phyloP scores from a whole-genome alignment of 1,140 invertebrate genomes.

The Lucilia sericata region DNA sequence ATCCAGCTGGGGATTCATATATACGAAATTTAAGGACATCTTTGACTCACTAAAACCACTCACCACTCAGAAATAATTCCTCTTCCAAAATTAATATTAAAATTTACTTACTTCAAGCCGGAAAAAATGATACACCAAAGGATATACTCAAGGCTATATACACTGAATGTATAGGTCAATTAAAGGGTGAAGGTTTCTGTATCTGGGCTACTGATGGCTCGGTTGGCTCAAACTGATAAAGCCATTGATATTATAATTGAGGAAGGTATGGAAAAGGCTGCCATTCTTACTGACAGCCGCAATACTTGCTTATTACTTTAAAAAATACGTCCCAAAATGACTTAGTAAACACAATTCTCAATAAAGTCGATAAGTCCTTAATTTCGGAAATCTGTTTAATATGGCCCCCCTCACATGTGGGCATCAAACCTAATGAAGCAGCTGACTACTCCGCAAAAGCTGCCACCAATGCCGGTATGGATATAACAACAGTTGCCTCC shows the following conservation, averaged over 20 bases:
- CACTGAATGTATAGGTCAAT: background rate
- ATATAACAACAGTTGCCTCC: background rate
- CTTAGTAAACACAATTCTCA: background rate
- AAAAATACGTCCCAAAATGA: background rate
- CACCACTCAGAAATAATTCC: background rate
- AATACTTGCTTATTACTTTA: background rate
- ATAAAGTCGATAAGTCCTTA: background rate
- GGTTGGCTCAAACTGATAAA: background rate
- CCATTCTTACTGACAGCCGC: background rate
- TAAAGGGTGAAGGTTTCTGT: background rate
- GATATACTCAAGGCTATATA: background rate
- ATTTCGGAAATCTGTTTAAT: background rate
- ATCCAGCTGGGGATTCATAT: no score
- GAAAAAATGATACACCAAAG: background rate
- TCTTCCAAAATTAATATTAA: background rate
- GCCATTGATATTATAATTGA: background rate
- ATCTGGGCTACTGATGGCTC: slow-evolving; percentile 6
- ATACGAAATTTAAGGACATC: background rate
- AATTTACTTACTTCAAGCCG: background rate
- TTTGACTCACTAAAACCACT: background rate
- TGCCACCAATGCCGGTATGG: background rate
- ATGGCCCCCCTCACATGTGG: background rate
- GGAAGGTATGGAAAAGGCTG: background rate
- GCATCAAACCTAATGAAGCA: background rate
- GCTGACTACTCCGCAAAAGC: slow-evolving; percentile 2